phyloP scores from a whole-genome alignment of 2,113 vertebrate genomes.

The Rhynchomys soricoides region DNA sequence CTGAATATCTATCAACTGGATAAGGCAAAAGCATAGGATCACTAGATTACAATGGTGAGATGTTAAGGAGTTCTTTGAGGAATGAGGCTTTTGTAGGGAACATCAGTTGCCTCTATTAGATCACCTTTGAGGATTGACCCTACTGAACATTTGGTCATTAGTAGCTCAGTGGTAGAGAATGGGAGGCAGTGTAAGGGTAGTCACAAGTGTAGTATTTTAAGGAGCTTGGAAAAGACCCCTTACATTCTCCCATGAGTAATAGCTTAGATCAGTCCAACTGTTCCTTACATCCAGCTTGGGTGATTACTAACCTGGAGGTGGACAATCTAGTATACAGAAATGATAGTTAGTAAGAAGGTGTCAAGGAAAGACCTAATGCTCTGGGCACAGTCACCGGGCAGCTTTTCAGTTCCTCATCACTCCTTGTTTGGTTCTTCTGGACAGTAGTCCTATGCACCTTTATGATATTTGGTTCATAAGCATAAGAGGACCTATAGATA shows the following conservation, averaged over 20 bases:
- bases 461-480: background rate
- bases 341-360: too few relatives aligned
- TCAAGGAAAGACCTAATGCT: background rate
- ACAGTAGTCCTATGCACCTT: background rate
- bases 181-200: accelerated
- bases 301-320: too few relatives aligned
- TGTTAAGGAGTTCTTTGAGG: background rate
- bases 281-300: background rate
- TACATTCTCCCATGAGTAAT: too few relatives aligned
- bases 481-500: too few relatives aligned
- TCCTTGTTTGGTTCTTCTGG: background rate
- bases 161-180: too few relatives aligned
- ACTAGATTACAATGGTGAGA: background rate
- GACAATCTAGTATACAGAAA: accelerated
- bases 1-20: background rate
- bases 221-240: background rate
- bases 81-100: background rate
- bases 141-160: background rate
- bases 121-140: background rate
- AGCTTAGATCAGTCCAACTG: too few relatives aligned
- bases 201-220: background rate
- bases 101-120: background rate
- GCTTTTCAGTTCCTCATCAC: background rate
- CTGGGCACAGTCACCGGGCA: too few relatives aligned
- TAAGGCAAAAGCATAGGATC: background rate